A percentile compares a stretch with the other conserved stretches of the same genome.
These are phyloP conservation scores for Rhinichthys klamathensis DNA, from an alignment of 2,113 vertebrate species.

Conservation along the genomic window DNA sequence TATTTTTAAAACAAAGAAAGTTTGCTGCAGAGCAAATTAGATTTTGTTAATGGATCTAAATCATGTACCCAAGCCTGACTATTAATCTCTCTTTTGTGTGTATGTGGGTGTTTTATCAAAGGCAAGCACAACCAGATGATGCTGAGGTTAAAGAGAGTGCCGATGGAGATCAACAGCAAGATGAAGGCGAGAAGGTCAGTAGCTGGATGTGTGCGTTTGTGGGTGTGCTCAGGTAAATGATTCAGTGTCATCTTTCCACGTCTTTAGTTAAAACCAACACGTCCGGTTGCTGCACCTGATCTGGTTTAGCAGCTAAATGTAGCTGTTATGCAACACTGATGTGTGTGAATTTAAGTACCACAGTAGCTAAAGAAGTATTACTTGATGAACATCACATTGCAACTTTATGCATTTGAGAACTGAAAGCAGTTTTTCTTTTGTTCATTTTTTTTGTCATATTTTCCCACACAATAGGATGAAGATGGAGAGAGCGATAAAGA, in stretches of 20 bases:
- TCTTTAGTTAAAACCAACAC: not conserved
- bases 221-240: not conserved
- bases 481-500: conserved; percentile 77
- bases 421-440: not conserved
- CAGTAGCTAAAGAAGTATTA: not conserved
- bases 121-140: conserved; percentile 66
- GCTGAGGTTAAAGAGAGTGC: conserved; percentile 69
- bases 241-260: not conserved
- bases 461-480: conserved; percentile 17
- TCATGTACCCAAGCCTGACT: not conserved
- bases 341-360: not conserved
- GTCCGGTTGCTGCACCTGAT: not conserved
- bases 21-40: not conserved
- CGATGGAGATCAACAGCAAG: conserved; percentile 62
- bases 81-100: not conserved
- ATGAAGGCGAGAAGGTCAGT: conserved; percentile 55
- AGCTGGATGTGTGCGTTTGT: not conserved
- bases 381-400: not conserved
- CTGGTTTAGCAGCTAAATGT: conserved; percentile 3
- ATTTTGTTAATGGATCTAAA: not conserved
- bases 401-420: not conserved
- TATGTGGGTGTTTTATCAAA: not conserved
- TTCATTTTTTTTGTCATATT: not conserved
- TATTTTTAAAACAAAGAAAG: too few relatives aligned
- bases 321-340: not conserved